These are phyloP conservation scores for Bos indicus DNA, from an alignment of 2,113 vertebrate species.

Conservation along the genomic window DNA sequence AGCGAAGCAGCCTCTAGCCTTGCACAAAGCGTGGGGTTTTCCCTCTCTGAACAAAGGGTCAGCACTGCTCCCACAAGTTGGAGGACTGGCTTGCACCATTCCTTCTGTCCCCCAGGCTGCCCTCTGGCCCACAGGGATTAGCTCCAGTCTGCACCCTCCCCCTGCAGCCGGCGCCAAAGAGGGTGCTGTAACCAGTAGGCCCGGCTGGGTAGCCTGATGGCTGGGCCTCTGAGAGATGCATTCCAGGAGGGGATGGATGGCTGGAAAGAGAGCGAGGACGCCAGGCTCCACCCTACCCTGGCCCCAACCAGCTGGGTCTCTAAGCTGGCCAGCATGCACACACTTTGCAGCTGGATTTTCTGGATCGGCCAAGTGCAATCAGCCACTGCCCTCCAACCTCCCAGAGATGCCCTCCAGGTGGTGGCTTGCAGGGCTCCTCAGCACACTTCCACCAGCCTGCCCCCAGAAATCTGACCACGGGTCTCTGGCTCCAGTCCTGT, in stretches of 20 bases:
- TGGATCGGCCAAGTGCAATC: neutral
- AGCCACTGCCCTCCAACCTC: neutral
- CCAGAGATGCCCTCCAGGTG: neutral
- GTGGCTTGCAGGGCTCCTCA: too few relatives aligned
- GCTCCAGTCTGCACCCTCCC: neutral
- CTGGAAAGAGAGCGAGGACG: neutral
- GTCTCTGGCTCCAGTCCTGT: neutral
- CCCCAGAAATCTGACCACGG: neutral
- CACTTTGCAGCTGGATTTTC: neutral
- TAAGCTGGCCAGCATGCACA: neutral
- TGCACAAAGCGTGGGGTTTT: neutral
- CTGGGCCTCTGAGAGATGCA: neutral
- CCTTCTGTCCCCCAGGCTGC: neutral
- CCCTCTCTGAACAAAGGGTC: neutral
- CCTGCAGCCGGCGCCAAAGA: accelerated
- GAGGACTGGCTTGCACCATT: neutral
- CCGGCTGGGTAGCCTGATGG: neutral
- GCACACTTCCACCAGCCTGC: too few relatives aligned
- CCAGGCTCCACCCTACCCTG: accelerated
- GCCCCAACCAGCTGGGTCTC: neutral
- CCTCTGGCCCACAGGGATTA: neutral
- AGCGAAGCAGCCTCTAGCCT: neutral
- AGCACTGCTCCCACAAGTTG: neutral
- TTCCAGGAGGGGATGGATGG: neutral
- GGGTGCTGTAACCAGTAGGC: too few relatives aligned